Evolutionary conservation across 1,140 invertebrate species (phyloP), one percentile per base, ranked within the genome.

Genomic region (Drosophila arawakana): DNA sequence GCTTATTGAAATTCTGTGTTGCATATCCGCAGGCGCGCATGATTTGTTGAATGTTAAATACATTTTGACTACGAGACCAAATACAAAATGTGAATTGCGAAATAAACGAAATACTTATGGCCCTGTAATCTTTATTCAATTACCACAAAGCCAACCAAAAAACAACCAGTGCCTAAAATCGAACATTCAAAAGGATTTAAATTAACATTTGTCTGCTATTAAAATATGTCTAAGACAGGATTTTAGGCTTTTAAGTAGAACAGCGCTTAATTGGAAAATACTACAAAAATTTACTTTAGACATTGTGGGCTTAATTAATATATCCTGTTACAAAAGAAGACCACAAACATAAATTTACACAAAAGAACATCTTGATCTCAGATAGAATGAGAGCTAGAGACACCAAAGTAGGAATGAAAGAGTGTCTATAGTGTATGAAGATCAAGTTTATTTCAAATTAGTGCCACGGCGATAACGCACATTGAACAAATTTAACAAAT

Each of bases 21-120:
- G 84, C 84, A 84, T 89, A 89, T 81, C 84, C 84, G 84, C 84
- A 89, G 84, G 84, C 84, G 84, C 84, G 74, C 84, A 89, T 79
- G 83, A 88, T 83, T 88, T 78, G 83, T 83, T 80, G 79, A 81
- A 83, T 83, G 66, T 71, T 73, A 79, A 82, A 71, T 78, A 76
- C 68, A 76, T 72, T 72, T 76, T 30, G 50, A 43, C 65, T 73
- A 69, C 47, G 46, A 41, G 63, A 11, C 49, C 39, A 68, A 54
- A n/a, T 41, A 21, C 57, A 50, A 39, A 52, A 9, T 39, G 47
- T 49, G 58, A 34, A 44, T 73, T 41, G 59, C 57, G 43, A 50
- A 44, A 77, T 76, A 66, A 68, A 71, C 80, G 77, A 65, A 80
- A 71, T 80, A 79, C 86, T 79, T 80, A 71, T 79, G 55, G 70